A percentile compares a stretch with the other conserved stretches of the same genome.
These are phyloP conservation scores for Nephrotoma flavescens DNA, from an alignment of 2,888 invertebrate genomes.

Conservation along the genomic window DNA sequence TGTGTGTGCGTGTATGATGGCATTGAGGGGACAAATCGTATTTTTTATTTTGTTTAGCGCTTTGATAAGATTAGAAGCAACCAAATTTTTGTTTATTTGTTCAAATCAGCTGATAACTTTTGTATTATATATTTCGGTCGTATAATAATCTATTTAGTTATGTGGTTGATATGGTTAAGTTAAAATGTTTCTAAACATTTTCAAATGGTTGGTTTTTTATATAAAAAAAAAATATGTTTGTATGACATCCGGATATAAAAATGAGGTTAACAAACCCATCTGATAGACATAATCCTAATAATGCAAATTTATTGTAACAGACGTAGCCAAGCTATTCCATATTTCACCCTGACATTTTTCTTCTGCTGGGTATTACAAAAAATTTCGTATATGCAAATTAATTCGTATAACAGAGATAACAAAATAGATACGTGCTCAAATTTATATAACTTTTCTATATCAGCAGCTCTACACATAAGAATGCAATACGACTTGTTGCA, in stretches of 20 bases:
- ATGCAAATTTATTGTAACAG: neutral
- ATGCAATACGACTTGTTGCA: neutral
- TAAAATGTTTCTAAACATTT: neutral
- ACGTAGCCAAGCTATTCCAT: neutral
- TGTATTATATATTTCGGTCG: neutral
- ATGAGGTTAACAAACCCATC: neutral
- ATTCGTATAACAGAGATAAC: neutral
- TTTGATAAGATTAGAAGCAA: neutral
- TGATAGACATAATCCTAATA: neutral
- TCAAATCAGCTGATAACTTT: neutral
- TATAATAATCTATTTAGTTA: neutral
- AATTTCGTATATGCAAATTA: neutral
- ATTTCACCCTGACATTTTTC: neutral
- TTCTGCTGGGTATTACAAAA: neutral
- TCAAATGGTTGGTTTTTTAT: neutral
- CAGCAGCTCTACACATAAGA: neutral
- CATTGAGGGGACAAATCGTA: neutral
- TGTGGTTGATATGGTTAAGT: neutral
- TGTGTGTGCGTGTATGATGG: neutral
- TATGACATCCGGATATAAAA: neutral
- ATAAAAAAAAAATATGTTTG: neutral
- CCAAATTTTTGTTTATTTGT: neutral
- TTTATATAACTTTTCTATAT: neutral
- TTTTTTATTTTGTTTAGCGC: neutral
- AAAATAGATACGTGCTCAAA: neutral